Evolutionary conservation across 2,888 invertebrate species (phyloP), one percentile per base, ranked within the genome.

Genomic region (Tricholauxania praeusta): DNA sequence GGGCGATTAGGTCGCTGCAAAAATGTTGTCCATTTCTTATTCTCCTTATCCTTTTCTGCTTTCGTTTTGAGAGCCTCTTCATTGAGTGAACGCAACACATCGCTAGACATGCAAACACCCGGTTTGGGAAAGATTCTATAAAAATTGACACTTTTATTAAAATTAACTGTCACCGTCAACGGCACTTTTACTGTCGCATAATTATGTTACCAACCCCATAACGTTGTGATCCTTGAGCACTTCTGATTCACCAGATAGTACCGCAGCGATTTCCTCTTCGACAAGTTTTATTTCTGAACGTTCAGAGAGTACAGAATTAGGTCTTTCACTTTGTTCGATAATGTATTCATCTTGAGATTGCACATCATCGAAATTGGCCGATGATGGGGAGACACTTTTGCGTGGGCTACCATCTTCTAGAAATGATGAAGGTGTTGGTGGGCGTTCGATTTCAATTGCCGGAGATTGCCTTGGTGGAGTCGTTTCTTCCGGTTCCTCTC

Each of bases 1-100:
- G 93, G 92, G 22, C 93, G 88, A 78, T 91, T 89, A 0, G 94
- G 94, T 80, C 92, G 93, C 84, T 93, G 92, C 75, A 95, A 83
- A 81, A 94, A 95, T 48, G 93, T 93, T 5, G 94, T 93, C 89
- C 91, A 92, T 78, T 91, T 91, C 78, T 90, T 90, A 77, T 90
- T 89, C 53, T 91, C 89, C 76, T 89, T 88, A 71, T 89, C 89
- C 74, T 88, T 87, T 76, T 90, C 89, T 19, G 87, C 88, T 77
- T 87, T 88, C 4, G 89, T 86, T 79, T 88, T 89, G 73, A 86
- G 78, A 51, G 89, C 83, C 78, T 91, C 91, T 63, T 90, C 91
- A 78, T 91, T 91, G 39, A 92, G 82, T 0, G 89, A 90, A 76
- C 91, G 91, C 76, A 93, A 86, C 0, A 93, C 93, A 82, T 92